Conservation (phyloP, 92 coral and sea anemone species). For the Scolanthus callimorphus region DNA sequence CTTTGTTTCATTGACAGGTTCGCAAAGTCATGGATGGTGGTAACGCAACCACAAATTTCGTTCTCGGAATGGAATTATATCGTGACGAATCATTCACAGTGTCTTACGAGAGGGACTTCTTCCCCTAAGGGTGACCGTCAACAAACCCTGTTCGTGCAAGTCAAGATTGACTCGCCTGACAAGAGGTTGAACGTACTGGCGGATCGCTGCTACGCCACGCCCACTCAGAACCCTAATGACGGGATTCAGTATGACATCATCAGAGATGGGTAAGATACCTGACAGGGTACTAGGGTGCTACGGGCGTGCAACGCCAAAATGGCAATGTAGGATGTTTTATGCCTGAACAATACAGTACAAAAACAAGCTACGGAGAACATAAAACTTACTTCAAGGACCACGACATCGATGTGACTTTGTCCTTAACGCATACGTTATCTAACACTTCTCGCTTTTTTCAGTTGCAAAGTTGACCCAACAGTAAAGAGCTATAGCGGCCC, state of each 20-base stretch:
- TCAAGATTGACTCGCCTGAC: conserved; percentile 64
- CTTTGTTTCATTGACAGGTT: no score
- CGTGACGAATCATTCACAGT: conserved; percentile 25
- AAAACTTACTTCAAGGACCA: no score
- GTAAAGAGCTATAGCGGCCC: conserved; percentile 31
- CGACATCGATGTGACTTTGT: no score
- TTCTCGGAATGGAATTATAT: conserved; percentile 61
- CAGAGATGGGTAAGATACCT: conserved; percentile 41
- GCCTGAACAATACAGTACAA: no score
- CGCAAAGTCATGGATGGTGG: conserved; percentile 69
- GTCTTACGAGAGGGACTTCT: conserved; percentile 55
- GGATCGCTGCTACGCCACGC: conserved; percentile 83
- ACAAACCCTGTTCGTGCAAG: conserved; percentile 70
- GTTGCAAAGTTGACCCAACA: conserved; percentile 69
- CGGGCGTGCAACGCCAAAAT: no score
- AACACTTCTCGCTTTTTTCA: not conserved
- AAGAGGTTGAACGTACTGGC: conserved; percentile 59
- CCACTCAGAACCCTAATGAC: conserved; percentile 69
- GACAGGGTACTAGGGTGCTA: no score
- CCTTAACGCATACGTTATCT: no score
- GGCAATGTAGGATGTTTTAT: no score
- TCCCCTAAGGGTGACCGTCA: conserved; percentile 62
- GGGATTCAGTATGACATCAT: conserved; percentile 64
- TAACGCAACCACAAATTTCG: conserved; percentile 60
- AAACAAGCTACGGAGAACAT: no score